A percentile compares a stretch with the other conserved stretches of the same genome.
These are phyloP conservation scores for Copsychus sechellarum DNA, from an alignment of 2,113 vertebrate genomes.

Conservation along the genomic window DNA sequence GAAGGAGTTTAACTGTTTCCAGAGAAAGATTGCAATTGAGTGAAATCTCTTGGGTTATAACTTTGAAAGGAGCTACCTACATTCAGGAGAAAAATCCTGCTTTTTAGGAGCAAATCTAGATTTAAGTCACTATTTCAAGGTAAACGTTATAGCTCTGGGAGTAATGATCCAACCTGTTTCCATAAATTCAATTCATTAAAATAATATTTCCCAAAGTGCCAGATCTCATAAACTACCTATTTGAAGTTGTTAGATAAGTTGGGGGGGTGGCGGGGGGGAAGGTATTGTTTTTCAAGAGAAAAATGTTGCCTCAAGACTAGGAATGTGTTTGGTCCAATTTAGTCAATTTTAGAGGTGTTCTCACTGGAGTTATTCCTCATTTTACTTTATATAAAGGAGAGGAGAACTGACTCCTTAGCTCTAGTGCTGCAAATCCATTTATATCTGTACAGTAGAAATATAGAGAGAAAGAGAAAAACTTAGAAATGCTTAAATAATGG, in stretches of 20 bases:
- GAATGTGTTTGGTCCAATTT: constrained; percentile 18
- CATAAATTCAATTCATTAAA: constrained; percentile 52
- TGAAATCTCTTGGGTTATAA: not conserved
- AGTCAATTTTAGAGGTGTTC: constrained; percentile 4
- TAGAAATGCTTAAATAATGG: not conserved
- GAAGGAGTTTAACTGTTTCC: not conserved
- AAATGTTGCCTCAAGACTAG: not conserved
- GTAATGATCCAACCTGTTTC: constrained; percentile 31
- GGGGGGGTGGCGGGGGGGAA: not conserved
- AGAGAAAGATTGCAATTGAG: not conserved
- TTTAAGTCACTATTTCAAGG: constrained; percentile 27
- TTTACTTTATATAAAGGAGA: not conserved
- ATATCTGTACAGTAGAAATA: not conserved
- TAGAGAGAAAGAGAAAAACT: not conserved
- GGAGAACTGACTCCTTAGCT: not conserved
- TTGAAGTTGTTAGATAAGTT: constrained; percentile 28
- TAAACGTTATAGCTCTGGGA: not conserved
- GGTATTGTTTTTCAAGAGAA: constrained; percentile 26
- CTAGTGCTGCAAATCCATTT: not conserved
- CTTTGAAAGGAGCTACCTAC: not conserved
- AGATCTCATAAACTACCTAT: constrained; percentile 10
- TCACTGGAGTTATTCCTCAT: not conserved
- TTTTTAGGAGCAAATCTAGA: not conserved
- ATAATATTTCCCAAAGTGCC: constrained; percentile 37
- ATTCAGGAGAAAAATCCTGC: not conserved